Percentiles rank a stretch among this genome's conserved stretches.
Conservation (phyloP, 1,140 invertebrate species). For the Cydia splendana region DNA sequence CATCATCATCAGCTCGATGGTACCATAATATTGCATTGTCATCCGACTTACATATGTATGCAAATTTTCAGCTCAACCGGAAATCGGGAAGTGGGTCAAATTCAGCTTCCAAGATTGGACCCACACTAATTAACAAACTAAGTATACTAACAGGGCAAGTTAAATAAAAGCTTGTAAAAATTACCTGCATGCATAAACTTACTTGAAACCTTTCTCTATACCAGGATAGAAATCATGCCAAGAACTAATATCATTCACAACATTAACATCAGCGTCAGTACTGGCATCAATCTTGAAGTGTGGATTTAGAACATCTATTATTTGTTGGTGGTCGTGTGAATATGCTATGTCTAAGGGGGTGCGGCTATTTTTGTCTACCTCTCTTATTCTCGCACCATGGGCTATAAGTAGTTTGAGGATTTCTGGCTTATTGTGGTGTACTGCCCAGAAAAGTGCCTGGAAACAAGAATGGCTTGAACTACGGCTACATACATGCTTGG, state of each 20-base stretch:
- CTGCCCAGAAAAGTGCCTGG: conserved; percentile 80
- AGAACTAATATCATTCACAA: conserved; percentile 41
- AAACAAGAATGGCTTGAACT: conserved; percentile 39
- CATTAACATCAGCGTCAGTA: conserved; percentile 41
- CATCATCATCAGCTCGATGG: too few species aligned
- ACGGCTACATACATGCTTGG: not conserved
- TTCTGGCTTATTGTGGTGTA: conserved; percentile 73
- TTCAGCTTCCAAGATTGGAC: too few species aligned
- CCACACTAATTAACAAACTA: too few species aligned
- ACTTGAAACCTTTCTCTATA: conserved; percentile 49
- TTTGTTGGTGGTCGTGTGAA: conserved; percentile 70
- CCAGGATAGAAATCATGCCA: conserved; percentile 72
- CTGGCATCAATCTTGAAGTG: conserved; percentile 46
- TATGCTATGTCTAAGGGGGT: conserved; percentile 74
- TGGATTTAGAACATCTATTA: conserved; percentile 60
- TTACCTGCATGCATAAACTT: conserved; percentile 33
- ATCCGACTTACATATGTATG: too few species aligned
- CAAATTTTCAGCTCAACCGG: too few species aligned
- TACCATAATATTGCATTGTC: too few species aligned
- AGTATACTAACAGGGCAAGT: too few species aligned
- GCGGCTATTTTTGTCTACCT: conserved; percentile 67
- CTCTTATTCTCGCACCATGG: conserved; percentile 68
- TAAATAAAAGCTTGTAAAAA: too few species aligned
- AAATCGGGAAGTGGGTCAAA: too few species aligned
- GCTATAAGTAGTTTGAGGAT: conserved; percentile 76